Conservation (phyloP, 2,888 invertebrate genomes). For the Cepaea hortensis region DNA sequence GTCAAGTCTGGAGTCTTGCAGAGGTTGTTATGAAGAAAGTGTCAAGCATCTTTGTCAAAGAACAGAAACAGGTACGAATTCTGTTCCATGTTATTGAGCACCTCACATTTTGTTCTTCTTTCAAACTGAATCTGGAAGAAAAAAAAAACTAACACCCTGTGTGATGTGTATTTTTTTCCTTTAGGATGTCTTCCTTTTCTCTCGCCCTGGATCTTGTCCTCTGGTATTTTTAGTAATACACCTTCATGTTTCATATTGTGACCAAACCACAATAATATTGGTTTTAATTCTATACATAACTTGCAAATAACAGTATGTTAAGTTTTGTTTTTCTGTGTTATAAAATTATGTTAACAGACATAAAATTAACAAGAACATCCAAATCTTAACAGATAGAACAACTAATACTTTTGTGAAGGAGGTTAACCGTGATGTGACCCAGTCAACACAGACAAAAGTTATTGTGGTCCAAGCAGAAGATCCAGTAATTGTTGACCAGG, state of each 20-base stretch:
- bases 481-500: conserved; percentile 39
- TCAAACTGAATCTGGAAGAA: not conserved
- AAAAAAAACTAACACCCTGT: too few relatives aligned
- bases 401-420: not conserved
- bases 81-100: not conserved
- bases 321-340: too few relatives aligned
- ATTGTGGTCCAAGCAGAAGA: conserved; percentile 28
- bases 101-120: not conserved
- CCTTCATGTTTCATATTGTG: too few relatives aligned
- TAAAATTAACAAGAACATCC: not conserved
- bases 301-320: too few relatives aligned
- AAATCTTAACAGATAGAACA: conserved; percentile 1
- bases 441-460: conserved; percentile 15
- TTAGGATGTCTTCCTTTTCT: too few relatives aligned
- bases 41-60: conserved; percentile 33
- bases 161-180: too few relatives aligned
- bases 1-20: conserved; percentile 27
- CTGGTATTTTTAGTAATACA: too few relatives aligned
- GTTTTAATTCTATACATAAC: too few relatives aligned
- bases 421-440: not conserved
- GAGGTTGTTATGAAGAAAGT: conserved; percentile 38
- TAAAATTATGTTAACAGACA: too few relatives aligned
- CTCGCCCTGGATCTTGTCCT: too few relatives aligned
- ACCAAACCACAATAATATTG: too few relatives aligned
- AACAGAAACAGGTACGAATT: not conserved